Evolutionary conservation across 2,888 invertebrate species (phyloP), one percentile per base, ranked within the genome.

Genomic region (Cremastobaeus sp.): DNA sequence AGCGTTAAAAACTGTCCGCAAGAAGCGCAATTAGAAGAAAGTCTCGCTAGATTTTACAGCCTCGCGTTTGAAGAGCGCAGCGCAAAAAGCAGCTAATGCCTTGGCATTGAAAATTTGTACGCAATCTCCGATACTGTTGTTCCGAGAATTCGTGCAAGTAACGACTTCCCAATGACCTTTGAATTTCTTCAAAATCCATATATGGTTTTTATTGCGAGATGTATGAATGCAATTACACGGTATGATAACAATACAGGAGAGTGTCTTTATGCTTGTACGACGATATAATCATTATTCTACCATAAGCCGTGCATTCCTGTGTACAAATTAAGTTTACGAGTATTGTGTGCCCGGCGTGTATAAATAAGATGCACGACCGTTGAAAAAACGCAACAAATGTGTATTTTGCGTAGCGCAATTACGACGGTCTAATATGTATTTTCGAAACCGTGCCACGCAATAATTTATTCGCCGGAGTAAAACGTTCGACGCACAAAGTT

Each of bases 281-380:
- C 54, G 69, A 69, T 52, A 54, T 60, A 69, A 69, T 69, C 60
- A 69, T 69, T 69, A 69, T 59, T 69, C 69, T 17, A 54, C 50
- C 52, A 25, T 54, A 39, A 60, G 34, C 54, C 8, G 17, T 21
- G 37, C 69, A 47, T 54, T 69, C 52, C 69, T 6, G 47, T 45
- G 34, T 54, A 69, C 52, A 60, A 69, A 60, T 60, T 60, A 52
- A 59, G 32, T 60, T 45, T 60, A 60, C 43, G 47, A 54, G 69
- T 35, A 47, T 12, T 37, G 52, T 12, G 14, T 52, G 11, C 47
- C n/a, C 12, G 47, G 20, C 30, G n/a, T n/a, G n/a, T n/a, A n/a
- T n/a, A n/a, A n/a, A n/a, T n/a, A n/a, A n/a, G n/a, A n/a, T n/a
- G n/a, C n/a, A n/a, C n/a, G n/a, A n/a, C n/a, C n/a, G n/a, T n/a